Base-by-base conservation (phyloP, 23 tunicate species). In the Styela clava region DNA sequence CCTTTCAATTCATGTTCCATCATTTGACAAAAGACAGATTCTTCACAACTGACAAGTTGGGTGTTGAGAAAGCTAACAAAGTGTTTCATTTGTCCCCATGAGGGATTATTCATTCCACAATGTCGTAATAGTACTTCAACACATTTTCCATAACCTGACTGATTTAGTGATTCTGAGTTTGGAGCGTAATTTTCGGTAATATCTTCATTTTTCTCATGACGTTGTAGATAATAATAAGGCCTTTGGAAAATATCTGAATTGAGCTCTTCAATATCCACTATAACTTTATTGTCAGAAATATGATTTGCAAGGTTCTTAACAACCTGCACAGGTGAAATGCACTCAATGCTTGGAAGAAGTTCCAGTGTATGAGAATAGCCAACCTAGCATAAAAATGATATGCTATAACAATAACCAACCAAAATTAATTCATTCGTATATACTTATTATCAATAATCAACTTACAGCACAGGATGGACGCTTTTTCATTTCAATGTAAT, bases 51-150 rank as follows among this genome's bases (percentile, higher is more conserved):
- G 19, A 29, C 35, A 2, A 88, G 74, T 35, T 88, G 93, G 27
- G 36, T 62, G 37, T 88, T 88, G 2, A 88, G 67, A 79, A 88
- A 88, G 29, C 76, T 83, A 7, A 83, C 33, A 78, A 88, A 88
- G 33, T 83, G 84, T n/a, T 67, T 69, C 36, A 88, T 74, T 71
- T 88, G 88, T 12, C 84, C 82, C 93, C 93, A 88, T 27, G 93
- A 83, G 1, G 93, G 93, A 72, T 88, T 62, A 27, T 78, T 61
- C 5, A 88, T 78, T 72, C 83, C 37, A 44, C 93, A 88, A 35
- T 76, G 78, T 51, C 69, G 27, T 34, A 88, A 70, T 16, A 88
- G 82, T 0, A 79, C 78, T 7, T 78, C 68, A 30, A 88, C 33
- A 31, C 93, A 88, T 18, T 71, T 33, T 5, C 3, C 70, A 65